Base-by-base conservation (phyloP, 2,113 vertebrate species). In the Chiloscyllium plagiosum region DNA sequence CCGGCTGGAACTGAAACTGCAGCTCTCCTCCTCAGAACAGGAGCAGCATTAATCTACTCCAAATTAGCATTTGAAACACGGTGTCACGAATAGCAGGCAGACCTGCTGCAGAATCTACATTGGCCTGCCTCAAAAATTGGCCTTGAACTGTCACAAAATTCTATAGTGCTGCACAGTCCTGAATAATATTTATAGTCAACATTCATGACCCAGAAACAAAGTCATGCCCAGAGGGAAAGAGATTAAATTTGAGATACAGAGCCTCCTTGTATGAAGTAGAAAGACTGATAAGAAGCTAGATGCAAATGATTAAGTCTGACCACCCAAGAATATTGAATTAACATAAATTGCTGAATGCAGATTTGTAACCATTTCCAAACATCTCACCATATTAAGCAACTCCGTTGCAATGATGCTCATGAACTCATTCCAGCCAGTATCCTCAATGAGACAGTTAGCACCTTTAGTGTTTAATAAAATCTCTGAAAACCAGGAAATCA, bases 61-160 rank as follows among this genome's bases (percentile, higher is more conserved):
- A n/a, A 37, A 93, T 92, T 92, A 92, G 61, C 61, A 92, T 93
- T 93, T 66, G 12, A 66, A 93, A 68, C 89, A 33, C 15, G 29
- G 72, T 76, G 29, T 33, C 50, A 61, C 10, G 52, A 61, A 89
- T 61, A 89, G 50, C 20, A 89, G 10, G 26, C 86, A 61, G 29
- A 19, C 61, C 33, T 66, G 65, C n/a, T 22, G 33, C 61, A 37
- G 89, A 93, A 93, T 66, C 87, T 65, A 65, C 29, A 7, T n/a
- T n/a, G 4, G 29, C 33, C n/a, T 65, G 87, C 87, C 56, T n/a
- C 80, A 42, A n/a, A 83, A 83, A 83, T 83, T 83, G 78, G 78
- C 37, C 10, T 42, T 20, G n/a, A 83, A 3, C 17, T 47, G 80
- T 22, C 37, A 83, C 87, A 92, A 65, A 92, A 65, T n/a, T 65